Evolutionary conservation across 1,140 invertebrate species (phyloP).

Genomic region (Physella acuta): DNA sequence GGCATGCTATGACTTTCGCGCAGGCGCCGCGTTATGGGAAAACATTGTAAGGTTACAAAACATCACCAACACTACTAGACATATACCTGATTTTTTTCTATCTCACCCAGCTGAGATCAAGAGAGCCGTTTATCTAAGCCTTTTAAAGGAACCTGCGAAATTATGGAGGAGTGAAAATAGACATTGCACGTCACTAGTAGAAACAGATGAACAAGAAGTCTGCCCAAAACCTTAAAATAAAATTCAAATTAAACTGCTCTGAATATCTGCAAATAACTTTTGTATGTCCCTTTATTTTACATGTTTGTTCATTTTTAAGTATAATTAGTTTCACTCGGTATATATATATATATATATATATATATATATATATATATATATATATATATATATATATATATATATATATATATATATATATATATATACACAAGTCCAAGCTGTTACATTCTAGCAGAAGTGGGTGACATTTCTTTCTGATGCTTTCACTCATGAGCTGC

Average conservation of each 20-base stretch:
- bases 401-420: no score
- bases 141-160: no score
- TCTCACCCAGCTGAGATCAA: constrained; percentile 67
- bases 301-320: neutral
- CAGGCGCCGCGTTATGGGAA: constrained; percentile 67
- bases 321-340: neutral
- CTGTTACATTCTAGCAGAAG: no score
- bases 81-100: constrained; percentile 64
- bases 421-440: no score
- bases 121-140: constrained; percentile 62
- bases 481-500: no score
- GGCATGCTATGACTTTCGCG: constrained; percentile 70
- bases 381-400: no score
- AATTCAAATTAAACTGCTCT: neutral
- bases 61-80: constrained; percentile 33
- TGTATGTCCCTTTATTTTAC: neutral
- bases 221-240: no score
- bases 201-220: no score
- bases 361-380: neutral
- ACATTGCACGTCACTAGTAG: no score
- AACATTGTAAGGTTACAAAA: constrained; percentile 59
- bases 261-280: neutral
- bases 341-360: constrained; percentile 1
- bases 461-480: no score
- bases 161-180: no score